phyloP scores from a whole-genome alignment of 2,888 invertebrate genomes.

The Galeruca laticollis region DNA sequence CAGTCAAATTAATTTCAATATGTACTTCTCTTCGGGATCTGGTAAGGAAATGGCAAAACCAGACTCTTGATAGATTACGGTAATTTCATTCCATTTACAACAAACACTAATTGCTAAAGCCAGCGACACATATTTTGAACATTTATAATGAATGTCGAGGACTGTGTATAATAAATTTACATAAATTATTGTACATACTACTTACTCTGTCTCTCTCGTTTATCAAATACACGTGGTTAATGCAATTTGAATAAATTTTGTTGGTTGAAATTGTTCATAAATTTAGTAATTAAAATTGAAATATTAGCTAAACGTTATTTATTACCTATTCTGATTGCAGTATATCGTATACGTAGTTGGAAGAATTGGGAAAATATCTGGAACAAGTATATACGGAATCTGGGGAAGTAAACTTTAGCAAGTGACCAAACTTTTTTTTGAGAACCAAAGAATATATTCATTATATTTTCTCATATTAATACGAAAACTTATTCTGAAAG shows the following conservation, averaged over 20 bases:
- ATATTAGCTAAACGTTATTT: too few species aligned
- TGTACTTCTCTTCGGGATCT: constrained; percentile 37
- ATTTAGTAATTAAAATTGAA: neutral
- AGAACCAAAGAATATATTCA: too few species aligned
- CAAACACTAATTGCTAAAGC: constrained; percentile 44
- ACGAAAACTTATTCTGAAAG: too few species aligned
- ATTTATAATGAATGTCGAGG: constrained; percentile 38
- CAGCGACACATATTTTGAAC: constrained; percentile 40
- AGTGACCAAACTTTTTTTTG: too few species aligned
- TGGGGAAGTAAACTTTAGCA: too few species aligned
- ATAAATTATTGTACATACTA: constrained; percentile 28
- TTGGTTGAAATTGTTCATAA: neutral
- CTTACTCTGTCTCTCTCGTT: neutral
- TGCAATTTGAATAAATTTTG: constrained; percentile 2
- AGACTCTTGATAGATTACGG: constrained; percentile 43
- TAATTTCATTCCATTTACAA: constrained; percentile 41
- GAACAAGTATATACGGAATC: too few species aligned
- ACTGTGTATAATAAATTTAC: constrained; percentile 32
- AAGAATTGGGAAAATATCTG: too few species aligned
- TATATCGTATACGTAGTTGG: too few species aligned
- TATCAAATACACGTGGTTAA: neutral
- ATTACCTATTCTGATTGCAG: too few species aligned
- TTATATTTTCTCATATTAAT: too few species aligned
- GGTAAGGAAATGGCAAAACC: constrained; percentile 37
- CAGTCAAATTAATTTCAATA: constrained; percentile 40